phyloP scores from a whole-genome alignment of 2,888 invertebrate genomes.

The Acleris laterana region DNA sequence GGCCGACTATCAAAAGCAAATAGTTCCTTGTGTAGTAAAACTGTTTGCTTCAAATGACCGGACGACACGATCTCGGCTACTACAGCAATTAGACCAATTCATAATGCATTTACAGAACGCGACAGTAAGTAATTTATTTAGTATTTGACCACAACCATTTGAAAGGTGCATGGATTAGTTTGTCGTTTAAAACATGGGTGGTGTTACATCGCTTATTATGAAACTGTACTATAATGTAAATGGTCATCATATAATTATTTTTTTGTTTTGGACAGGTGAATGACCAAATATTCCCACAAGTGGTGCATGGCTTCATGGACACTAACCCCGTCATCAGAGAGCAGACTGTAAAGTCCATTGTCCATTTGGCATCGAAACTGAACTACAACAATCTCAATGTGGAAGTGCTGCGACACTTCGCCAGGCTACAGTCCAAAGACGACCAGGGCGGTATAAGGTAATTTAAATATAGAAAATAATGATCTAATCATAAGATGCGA shows the following conservation, averaged over 20 bases:
- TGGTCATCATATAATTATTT: too few relatives aligned
- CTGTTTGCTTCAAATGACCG: constrained; percentile 97
- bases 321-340: constrained; percentile 98
- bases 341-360: constrained; percentile 98
- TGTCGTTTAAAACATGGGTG: too few relatives aligned
- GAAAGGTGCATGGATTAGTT: too few relatives aligned
- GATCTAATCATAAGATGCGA: too few relatives aligned
- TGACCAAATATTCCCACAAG: constrained; percentile 97
- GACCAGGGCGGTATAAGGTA: constrained; percentile 93
- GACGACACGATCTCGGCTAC: constrained; percentile 95
- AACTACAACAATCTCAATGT: constrained; percentile 99
- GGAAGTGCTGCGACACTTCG: constrained; percentile 97
- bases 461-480: constrained; percentile 14
- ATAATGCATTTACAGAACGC: constrained; percentile 91
- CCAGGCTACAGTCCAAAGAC: constrained; percentile 96
- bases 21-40: constrained; percentile 98
- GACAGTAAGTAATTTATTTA: constrained; percentile 77
- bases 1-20: constrained; percentile 96
- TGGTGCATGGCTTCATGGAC: constrained; percentile 97
- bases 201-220: too few relatives aligned
- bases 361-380: constrained; percentile 97
- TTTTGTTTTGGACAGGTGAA: constrained; percentile 89
- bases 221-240: too few relatives aligned
- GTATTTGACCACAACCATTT: not conserved
- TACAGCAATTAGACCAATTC: constrained; percentile 97